Evolutionary conservation across 2,797 vertebrate genomes (phyloP).

Genomic region (Pangasius macronema): DNA sequence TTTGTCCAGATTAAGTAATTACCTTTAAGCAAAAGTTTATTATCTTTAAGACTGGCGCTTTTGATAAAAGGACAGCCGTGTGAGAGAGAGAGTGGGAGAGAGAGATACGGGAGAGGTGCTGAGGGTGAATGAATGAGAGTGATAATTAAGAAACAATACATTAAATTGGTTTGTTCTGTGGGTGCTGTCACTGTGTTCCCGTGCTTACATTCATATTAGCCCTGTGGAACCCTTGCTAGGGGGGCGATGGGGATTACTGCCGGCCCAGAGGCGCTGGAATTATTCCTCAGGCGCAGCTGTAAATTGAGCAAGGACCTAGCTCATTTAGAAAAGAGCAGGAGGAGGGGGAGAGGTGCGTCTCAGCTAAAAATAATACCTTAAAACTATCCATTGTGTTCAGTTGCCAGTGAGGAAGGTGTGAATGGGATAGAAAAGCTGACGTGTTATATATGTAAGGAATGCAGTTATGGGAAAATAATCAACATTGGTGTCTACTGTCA

Average conservation of each 20-base stretch:
- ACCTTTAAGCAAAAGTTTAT: conserved; percentile 91
- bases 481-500: not conserved
- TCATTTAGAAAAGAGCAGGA: conserved; percentile 54
- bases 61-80: conserved; percentile 81
- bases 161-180: conserved; percentile 66
- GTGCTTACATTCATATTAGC: conserved; percentile 75
- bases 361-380: conserved; percentile 55
- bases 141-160: conserved; percentile 78
- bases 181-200: conserved; percentile 66
- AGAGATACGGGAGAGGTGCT: conserved; percentile 39
- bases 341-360: not conserved
- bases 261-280: conserved; percentile 52
- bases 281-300: conserved; percentile 59
- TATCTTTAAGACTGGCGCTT: conserved; percentile 78
- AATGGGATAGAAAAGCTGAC: not conserved
- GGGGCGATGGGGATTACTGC: conserved; percentile 65
- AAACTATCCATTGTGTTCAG: not conserved
- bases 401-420: not conserved
- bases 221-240: conserved; percentile 65
- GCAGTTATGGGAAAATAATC: not conserved
- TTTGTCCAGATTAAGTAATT: conserved; percentile 98
- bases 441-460: not conserved
- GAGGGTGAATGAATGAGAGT: conserved; percentile 60
- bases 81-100: conserved; percentile 43
- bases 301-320: conserved; percentile 65